Evolutionary conservation across 1,140 invertebrate genomes (phyloP), one percentile per base, ranked within the genome.

Genomic region (Amyelois transitella): DNA sequence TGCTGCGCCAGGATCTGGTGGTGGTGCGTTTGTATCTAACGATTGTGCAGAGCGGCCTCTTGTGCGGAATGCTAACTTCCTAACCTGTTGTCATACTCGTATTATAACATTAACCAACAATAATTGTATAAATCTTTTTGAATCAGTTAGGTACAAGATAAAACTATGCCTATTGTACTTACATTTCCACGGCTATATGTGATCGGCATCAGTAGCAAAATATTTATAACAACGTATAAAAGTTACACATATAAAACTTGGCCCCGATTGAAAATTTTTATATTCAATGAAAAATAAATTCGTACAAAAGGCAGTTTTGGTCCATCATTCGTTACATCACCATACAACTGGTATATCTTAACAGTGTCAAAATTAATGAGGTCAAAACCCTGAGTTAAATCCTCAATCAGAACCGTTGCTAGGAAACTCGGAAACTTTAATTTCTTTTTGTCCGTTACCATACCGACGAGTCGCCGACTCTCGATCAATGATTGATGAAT

Each of bases 131-230:
- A n/a, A n/a, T n/a, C n/a, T n/a, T n/a, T n/a, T n/a, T n/a, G n/a
- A n/a, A n/a, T n/a, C n/a, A n/a, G n/a, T n/a, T n/a, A n/a, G n/a
- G n/a, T n/a, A n/a, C n/a, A n/a, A n/a, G n/a, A n/a, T n/a, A n/a
- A n/a, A n/a, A n/a, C n/a, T n/a, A n/a, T n/a, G n/a, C n/a, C 14
- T 49, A 24, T 56, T 51, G 43, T 48, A 70, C 73, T 80, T 70
- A 89, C 86, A 75, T 89, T 88, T 72, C 86, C 86, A 45, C 86
- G 83, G 54, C 66, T 83, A 63, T 79, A 79, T 62, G 81, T 77
- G 57, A 83, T 75, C 75, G 87, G 84, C 84, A 88, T 89, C 75
- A 76, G 74, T 63, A 74, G 62, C 69, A 62, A 57, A 64, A 53
- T 58, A 70, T 53, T 68, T 63, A 53, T 56, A 51, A 8, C 18